phyloP scores from a whole-genome alignment of 37 sponge, comb jelly and placozoan genomes.

The Eunapius fragilis region DNA sequence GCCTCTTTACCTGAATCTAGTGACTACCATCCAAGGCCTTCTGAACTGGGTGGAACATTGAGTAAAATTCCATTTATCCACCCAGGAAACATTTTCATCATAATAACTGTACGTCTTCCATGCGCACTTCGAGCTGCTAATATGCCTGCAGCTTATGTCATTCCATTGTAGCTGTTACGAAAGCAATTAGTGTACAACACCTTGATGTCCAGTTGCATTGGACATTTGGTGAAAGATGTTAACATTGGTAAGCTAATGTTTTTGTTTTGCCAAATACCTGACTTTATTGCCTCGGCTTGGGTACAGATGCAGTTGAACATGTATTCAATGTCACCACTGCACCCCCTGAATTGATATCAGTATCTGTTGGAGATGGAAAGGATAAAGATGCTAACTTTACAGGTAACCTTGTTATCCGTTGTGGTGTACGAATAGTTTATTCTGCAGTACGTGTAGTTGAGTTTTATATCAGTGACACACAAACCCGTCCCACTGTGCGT shows the following conservation, averaged over 20 bases:
- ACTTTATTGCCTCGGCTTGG: no score
- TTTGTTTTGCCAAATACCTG: no score
- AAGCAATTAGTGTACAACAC: slow-evolving; percentile 69
- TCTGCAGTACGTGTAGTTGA: background rate
- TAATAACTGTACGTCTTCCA: slow-evolving; percentile 27
- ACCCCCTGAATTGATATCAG: slow-evolving; percentile 23
- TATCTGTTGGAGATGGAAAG: slow-evolving; percentile 9
- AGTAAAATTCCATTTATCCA: slow-evolving; percentile 59
- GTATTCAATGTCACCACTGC: slow-evolving; percentile 17
- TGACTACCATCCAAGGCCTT: slow-evolving; percentile 1
- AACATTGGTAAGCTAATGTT: background rate
- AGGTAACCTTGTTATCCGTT: background rate
- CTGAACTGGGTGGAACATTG: slow-evolving; percentile 42
- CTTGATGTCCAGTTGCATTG: slow-evolving; percentile 46
- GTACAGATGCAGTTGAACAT: slow-evolving; percentile 4
- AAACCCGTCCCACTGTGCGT: background rate
- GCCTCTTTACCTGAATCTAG: slow-evolving; percentile 9
- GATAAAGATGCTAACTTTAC: slow-evolving; percentile 3
- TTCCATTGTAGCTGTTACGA: slow-evolving; percentile 40
- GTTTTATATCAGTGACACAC: background rate
- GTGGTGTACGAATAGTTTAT: background rate
- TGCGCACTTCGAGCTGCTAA: background rate
- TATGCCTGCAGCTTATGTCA: background rate
- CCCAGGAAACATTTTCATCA: slow-evolving; percentile 37
- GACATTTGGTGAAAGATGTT: background rate